phyloP scores from a whole-genome alignment of 2,888 invertebrate genomes.

The Drosophila maculinotata region DNA sequence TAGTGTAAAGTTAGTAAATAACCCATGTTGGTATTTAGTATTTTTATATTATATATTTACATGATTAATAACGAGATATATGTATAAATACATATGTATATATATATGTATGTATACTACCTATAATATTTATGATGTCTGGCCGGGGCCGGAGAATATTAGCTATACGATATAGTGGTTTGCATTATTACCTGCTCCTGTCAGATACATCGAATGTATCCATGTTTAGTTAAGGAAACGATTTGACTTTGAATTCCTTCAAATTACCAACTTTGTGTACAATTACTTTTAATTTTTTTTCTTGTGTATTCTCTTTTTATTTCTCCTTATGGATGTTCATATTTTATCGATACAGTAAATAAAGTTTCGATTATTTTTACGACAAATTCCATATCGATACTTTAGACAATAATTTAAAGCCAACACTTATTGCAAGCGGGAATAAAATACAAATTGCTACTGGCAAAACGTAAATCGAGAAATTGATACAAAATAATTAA shows the following conservation, averaged over 20 bases:
- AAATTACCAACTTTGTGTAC: constrained; percentile 3
- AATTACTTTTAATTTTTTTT: constrained; percentile 23
- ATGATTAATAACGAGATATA: neutral
- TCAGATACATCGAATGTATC: constrained; percentile 84
- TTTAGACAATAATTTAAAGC: neutral
- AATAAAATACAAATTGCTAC: neutral
- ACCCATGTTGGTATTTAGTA: too few species aligned
- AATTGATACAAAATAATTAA: too few species aligned
- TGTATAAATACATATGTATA: constrained; percentile 1
- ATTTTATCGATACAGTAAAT: constrained; percentile 7
- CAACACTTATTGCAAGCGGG: neutral
- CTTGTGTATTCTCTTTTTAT: constrained; percentile 36
- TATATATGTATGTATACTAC: neutral
- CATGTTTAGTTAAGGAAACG: constrained; percentile 60
- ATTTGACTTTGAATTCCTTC: constrained; percentile 1
- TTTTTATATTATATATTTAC: neutral
- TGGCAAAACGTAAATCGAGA: too few species aligned
- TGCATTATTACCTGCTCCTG: constrained; percentile 75
- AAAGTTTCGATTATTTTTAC: neutral
- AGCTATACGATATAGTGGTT: neutral
- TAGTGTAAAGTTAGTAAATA: too few species aligned
- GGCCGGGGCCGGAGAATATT: neutral
- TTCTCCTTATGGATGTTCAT: constrained; percentile 17
- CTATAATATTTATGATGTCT: neutral
- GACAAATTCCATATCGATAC: neutral